Percentiles rank a stretch among this genome's conserved stretches.
Conservation (phyloP, 1,140 invertebrate genomes). For the Propsilocerus akamusi region DNA sequence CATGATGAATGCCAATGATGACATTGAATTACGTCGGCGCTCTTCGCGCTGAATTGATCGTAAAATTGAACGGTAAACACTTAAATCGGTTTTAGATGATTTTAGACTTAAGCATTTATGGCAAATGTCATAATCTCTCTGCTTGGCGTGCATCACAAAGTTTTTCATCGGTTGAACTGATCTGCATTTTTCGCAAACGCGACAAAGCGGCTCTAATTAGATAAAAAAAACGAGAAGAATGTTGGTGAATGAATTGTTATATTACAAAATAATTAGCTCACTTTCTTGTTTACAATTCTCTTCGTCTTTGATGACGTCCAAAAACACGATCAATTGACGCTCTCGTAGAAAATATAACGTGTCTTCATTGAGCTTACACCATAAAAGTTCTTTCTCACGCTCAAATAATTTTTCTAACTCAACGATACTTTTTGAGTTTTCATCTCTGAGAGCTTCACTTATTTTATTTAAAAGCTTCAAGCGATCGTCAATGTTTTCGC, state of each 20-base stretch:
- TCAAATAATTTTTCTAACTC: conserved; percentile 20
- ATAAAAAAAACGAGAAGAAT: background rate
- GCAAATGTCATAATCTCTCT: conserved; percentile 21
- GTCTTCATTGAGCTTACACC: conserved; percentile 12
- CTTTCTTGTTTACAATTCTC: conserved; percentile 8
- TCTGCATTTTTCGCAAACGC: conserved; percentile 22
- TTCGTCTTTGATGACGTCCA: conserved; percentile 18
- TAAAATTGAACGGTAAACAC: conserved; percentile 29
- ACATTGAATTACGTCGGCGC: conserved; percentile 23
- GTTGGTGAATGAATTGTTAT: background rate
- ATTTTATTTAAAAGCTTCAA: conserved; percentile 1
- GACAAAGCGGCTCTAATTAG: conserved; percentile 8
- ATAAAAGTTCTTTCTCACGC: conserved; percentile 18
- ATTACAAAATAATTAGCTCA: conserved; percentile 6
- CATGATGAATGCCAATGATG: conserved; percentile 31
- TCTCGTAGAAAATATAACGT: conserved; percentile 18
- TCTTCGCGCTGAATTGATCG: conserved; percentile 33
- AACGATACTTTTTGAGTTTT: conserved; percentile 4
- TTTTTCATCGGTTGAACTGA: conserved; percentile 15
- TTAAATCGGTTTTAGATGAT: background rate
- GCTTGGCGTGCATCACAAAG: conserved; percentile 18
- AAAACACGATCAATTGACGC: conserved; percentile 18
- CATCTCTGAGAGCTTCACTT: conserved; percentile 10
- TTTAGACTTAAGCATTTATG: conserved; percentile 19
- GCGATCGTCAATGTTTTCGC: background rate